phyloP scores from a whole-genome alignment of 2,113 vertebrate species.

The Paradisaea rubra region DNA sequence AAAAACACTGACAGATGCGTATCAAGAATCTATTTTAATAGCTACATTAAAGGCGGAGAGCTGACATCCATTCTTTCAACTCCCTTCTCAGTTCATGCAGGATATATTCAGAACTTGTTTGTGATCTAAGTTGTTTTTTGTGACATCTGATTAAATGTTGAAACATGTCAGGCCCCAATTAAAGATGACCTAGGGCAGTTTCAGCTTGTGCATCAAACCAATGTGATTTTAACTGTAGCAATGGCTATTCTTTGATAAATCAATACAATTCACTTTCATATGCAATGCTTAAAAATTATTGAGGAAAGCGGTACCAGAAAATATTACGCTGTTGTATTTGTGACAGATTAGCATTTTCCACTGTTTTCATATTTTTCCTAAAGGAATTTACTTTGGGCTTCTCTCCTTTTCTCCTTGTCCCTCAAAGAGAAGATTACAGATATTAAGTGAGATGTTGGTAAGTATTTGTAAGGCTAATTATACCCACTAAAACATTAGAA shows the following conservation, averaged over 20 bases:
- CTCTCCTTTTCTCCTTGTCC: background rate
- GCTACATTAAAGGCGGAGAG: background rate
- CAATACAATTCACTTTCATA: background rate
- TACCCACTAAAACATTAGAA: background rate
- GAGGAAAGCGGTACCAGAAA: background rate
- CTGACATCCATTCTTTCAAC: background rate
- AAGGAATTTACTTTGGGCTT: background rate
- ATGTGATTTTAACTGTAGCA: background rate
- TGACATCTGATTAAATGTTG: background rate
- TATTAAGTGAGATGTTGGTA: background rate
- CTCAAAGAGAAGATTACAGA: background rate
- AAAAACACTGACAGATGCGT: background rate
- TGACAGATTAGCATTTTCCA: background rate
- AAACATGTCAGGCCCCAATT: background rate
- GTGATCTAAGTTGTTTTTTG: background rate
- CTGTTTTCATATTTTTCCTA: background rate
- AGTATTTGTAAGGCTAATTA: background rate
- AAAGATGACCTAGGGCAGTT: conserved; percentile 21
- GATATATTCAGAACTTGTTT: background rate
- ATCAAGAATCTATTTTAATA: background rate
- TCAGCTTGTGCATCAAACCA: background rate
- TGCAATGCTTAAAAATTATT: background rate
- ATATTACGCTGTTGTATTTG: background rate
- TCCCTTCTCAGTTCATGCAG: background rate
- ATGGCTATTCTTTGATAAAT: background rate